phyloP scores from a whole-genome alignment of 2,113 vertebrate species.

The Illadopsis cleaveri region DNA sequence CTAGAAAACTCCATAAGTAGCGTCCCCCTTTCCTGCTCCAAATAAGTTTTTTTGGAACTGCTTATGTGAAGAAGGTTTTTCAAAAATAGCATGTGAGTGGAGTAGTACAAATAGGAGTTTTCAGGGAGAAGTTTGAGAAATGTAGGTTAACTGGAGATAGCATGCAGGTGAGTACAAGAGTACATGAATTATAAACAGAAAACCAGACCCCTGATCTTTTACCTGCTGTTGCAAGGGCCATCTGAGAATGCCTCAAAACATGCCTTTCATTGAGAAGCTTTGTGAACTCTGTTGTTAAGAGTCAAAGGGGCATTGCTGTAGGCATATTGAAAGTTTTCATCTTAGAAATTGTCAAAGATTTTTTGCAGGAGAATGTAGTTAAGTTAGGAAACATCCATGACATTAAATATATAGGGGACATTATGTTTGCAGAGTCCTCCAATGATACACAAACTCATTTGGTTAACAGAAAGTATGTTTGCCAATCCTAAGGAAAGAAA shows the following conservation, averaged over 20 bases:
- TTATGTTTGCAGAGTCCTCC: not conserved
- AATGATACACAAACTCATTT: not conserved
- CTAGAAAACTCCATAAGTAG: not conserved
- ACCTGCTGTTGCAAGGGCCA: not conserved
- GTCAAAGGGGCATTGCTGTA: not conserved
- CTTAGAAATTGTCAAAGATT: not conserved
- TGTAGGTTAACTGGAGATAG: not conserved
- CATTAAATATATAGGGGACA: not conserved
- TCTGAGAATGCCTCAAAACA: not conserved
- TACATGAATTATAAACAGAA: not conserved
- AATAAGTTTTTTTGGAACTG: not conserved
- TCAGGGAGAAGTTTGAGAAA: not conserved
- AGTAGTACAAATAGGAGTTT: not conserved
- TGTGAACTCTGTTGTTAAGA: not conserved
- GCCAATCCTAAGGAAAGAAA: not conserved
- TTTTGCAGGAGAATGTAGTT: not conserved
- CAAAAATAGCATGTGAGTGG: not conserved
- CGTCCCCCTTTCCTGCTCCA: not conserved
- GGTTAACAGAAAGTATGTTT: not conserved
- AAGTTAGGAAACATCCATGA: not conserved
- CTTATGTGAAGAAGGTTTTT: not conserved
- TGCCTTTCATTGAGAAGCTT: not conserved
- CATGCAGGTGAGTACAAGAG: not conserved
- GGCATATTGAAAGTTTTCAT: not conserved
- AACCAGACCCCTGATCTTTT: not conserved